phyloP scores from a whole-genome alignment of 2,888 invertebrate genomes.

The Cataglyphis cursor region DNA sequence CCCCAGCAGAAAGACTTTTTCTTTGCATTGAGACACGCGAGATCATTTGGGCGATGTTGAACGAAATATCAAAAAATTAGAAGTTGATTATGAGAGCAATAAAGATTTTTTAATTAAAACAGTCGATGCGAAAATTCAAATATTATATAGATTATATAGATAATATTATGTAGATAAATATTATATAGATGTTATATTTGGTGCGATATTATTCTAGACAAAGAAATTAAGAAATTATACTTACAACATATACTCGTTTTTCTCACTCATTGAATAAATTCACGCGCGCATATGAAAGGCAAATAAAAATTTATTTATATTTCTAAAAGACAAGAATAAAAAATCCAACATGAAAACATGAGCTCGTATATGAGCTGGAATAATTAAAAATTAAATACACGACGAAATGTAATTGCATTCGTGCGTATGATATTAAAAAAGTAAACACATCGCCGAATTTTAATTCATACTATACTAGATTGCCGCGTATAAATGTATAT shows the following conservation, averaged over 20 bases:
- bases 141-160: background rate
- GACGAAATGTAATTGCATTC: slow-evolving; percentile 46
- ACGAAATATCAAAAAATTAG: background rate
- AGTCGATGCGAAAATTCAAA: background rate
- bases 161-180: background rate
- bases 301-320: slow-evolving; percentile 36
- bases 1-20: slow-evolving; percentile 62
- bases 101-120: background rate
- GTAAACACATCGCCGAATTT: slow-evolving; percentile 41
- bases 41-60: slow-evolving; percentile 38
- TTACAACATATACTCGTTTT: background rate
- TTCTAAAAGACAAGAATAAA: slow-evolving; percentile 17
- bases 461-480: slow-evolving; percentile 46
- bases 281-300: background rate
- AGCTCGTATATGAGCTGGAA: slow-evolving; percentile 26
- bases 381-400: slow-evolving; percentile 51
- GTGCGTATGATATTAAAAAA: slow-evolving; percentile 26
- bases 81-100: background rate
- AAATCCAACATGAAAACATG: slow-evolving; percentile 6
- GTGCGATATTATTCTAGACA: background rate
- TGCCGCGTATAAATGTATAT: slow-evolving; percentile 2
- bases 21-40: slow-evolving; percentile 61
- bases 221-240: slow-evolving; percentile 23
- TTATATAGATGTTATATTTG: background rate
- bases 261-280: background rate